These are phyloP conservation scores for Halcyon chelicuti DNA, from an alignment of 2,797 vertebrate species.

Conservation along the genomic window DNA sequence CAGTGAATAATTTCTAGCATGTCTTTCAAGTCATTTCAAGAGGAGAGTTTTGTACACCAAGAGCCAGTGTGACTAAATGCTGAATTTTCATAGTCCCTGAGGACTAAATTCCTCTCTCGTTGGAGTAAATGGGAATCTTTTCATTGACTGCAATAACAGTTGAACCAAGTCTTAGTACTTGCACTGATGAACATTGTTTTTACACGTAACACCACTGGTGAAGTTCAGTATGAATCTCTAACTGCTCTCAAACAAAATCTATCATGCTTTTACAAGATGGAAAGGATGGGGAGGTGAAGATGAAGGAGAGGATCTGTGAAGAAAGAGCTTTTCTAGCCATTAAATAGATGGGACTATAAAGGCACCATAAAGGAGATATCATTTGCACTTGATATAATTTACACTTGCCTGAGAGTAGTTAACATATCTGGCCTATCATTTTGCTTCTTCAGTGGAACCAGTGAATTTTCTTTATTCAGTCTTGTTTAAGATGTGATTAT, in stretches of 20 bases:
- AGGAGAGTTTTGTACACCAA: neutral
- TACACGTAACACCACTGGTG: neutral
- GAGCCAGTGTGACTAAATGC: neutral
- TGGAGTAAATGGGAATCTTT: conserved; percentile 6
- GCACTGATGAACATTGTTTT: neutral
- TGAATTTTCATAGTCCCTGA: neutral
- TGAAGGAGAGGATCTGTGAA: neutral
- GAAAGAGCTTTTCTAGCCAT: neutral
- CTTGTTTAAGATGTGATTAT: neutral
- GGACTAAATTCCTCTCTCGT: neutral
- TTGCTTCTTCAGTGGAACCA: neutral
- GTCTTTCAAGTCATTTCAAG: neutral
- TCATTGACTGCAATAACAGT: neutral
- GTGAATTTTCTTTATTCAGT: neutral
- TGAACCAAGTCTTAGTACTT: neutral
- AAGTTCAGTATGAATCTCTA: neutral
- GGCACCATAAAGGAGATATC: neutral
- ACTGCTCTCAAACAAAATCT: neutral
- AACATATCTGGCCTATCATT: neutral
- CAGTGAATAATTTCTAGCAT: neutral
- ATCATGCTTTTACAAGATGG: neutral
- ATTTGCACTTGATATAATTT: neutral
- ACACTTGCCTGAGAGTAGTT: neutral
- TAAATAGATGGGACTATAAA: neutral
- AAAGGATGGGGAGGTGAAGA: neutral